A percentile compares a stretch with the other conserved stretches of the same genome.
These are phyloP conservation scores for Bombus huntii DNA, from an alignment of 1,140 invertebrate genomes.

Conservation along the genomic window DNA sequence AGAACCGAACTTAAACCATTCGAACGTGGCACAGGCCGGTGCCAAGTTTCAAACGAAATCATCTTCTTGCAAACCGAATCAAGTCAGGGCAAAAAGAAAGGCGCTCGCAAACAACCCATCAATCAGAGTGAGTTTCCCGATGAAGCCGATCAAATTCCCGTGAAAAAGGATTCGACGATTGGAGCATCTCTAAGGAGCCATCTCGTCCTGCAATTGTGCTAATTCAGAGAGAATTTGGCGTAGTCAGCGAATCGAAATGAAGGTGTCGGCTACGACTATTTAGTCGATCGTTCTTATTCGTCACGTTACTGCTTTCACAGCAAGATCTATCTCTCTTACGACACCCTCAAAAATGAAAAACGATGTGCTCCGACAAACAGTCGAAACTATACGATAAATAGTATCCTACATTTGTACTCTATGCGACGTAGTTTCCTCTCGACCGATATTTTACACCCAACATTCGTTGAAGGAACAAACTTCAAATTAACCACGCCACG, in stretches of 20 bases:
- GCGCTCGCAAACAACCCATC: background rate
- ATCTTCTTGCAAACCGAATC: no score
- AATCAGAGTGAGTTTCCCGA: background rate
- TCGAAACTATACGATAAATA: background rate
- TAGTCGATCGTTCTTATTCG: background rate
- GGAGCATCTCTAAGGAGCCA: background rate
- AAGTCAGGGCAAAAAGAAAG: background rate
- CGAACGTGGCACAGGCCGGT: background rate
- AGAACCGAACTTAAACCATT: background rate
- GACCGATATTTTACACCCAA: no score
- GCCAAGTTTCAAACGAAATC: background rate
- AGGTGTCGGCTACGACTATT: background rate
- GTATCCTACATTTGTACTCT: background rate
- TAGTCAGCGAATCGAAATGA: slow-evolving; percentile 3
- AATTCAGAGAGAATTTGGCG: background rate
- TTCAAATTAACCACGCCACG: background rate
- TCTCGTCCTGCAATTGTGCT: background rate
- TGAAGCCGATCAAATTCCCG: background rate
- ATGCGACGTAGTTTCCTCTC: background rate
- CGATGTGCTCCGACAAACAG: background rate
- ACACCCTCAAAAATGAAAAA: background rate
- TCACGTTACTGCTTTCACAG: background rate
- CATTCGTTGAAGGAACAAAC: background rate
- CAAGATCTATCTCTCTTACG: background rate
- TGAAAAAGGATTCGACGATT: background rate